Conservation (phyloP, 1,140 invertebrate species). For the Drosophila tropicalis region DNA sequence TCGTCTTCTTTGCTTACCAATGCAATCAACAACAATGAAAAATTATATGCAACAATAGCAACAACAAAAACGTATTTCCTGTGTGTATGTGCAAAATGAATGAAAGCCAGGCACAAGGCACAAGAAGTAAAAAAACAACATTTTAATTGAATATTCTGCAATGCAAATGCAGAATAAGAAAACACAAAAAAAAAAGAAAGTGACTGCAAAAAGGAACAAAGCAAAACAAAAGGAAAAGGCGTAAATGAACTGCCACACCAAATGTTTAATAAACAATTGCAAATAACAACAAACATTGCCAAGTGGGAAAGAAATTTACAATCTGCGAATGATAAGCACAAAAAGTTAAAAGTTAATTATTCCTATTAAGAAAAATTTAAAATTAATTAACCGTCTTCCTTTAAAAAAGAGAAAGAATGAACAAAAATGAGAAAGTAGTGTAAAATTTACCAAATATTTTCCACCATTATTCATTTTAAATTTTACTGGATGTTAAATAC, state of each 20-base stretch:
- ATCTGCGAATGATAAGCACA: no score
- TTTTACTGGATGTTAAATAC: no score
- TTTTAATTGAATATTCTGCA: conserved; percentile 38
- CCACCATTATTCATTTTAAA: no score
- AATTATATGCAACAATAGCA: conserved; percentile 56
- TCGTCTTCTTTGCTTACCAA: conserved; percentile 28
- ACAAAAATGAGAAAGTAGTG: no score
- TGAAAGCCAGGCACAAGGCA: conserved; percentile 47
- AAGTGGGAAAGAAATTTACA: no score
- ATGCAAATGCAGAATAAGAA: conserved; percentile 33
- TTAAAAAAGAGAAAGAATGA: no score
- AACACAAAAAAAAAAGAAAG: conserved; percentile 29
- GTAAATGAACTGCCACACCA: background rate
- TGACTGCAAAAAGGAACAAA: background rate
- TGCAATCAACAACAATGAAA: conserved; percentile 78
- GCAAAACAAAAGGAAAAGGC: background rate
- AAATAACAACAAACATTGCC: background rate
- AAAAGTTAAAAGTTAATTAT: no score
- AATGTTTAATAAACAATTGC: conserved; percentile 5
- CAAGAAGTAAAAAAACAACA: conserved; percentile 6
- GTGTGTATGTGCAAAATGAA: conserved; percentile 60
- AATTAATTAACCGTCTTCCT: no score
- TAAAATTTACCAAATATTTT: no score
- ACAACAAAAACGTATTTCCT: conserved; percentile 64
- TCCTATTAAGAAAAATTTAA: no score